Evolutionary conservation across 2,888 invertebrate species (phyloP).

Genomic region (Notodonta ziczac): DNA sequence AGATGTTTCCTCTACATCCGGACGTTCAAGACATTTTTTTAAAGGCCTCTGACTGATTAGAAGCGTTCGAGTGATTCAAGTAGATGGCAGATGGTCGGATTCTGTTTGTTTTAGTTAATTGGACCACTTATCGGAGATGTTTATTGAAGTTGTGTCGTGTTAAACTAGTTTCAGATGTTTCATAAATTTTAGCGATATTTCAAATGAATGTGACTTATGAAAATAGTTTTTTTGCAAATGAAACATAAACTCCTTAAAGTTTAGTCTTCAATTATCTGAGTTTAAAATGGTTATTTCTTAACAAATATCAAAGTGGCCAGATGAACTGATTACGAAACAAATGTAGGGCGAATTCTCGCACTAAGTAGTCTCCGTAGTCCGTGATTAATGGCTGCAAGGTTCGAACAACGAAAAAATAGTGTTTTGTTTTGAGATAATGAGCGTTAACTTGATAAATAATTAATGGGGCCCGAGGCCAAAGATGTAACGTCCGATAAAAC

Average conservation of each 20-base stretch:
- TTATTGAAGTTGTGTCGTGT: neutral
- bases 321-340: slow-evolving; percentile 29
- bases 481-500: slow-evolving; percentile 45
- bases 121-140: slow-evolving; percentile 1
- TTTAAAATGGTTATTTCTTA: too few species aligned
- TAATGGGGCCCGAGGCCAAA: slow-evolving; percentile 55
- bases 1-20: slow-evolving; percentile 63
- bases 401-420: slow-evolving; percentile 62
- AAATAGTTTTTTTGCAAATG: too few species aligned
- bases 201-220: too few species aligned
- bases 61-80: slow-evolving; percentile 47
- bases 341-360: slow-evolving; percentile 32
- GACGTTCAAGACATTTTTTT: slow-evolving; percentile 52
- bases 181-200: too few species aligned
- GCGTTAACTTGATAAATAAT: slow-evolving; percentile 73
- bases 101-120: slow-evolving; percentile 25
- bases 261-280: too few species aligned
- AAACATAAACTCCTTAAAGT: too few species aligned
- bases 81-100: slow-evolving; percentile 29
- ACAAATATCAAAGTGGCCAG: too few species aligned
- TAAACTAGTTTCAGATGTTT: neutral
- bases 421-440: slow-evolving; percentile 73
- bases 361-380: slow-evolving; percentile 31
- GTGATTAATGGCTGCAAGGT: slow-evolving; percentile 67
- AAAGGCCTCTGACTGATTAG: slow-evolving; percentile 47